A percentile compares a stretch with the other conserved stretches of the same genome.
These are phyloP conservation scores for Rhogogaster chlorosoma DNA, from an alignment of 2,888 invertebrate species.

Conservation along the genomic window DNA sequence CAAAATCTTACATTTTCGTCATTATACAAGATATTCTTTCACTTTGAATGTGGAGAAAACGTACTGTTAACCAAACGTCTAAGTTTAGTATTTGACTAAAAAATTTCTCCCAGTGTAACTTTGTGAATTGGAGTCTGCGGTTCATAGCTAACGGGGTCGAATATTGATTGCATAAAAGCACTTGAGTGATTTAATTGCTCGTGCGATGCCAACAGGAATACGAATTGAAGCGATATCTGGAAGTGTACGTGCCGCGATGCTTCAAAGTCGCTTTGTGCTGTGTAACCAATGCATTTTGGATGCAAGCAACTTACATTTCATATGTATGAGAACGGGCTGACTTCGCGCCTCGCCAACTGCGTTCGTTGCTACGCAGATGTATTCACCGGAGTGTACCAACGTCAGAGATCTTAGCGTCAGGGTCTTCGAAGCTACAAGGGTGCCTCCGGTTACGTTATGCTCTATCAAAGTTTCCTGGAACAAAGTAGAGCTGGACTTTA, in stretches of 20 bases:
- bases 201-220: background rate
- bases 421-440: slow-evolving; percentile 84
- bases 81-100: too few species aligned
- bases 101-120: too few species aligned
- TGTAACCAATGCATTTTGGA: slow-evolving; percentile 43
- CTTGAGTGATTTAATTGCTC: slow-evolving; percentile 17
- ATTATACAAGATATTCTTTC: too few species aligned
- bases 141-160: background rate
- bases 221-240: background rate
- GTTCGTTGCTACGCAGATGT: slow-evolving; percentile 90
- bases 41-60: too few species aligned
- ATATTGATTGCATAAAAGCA: background rate
- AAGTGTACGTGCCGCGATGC: background rate
- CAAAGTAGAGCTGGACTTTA: background rate
- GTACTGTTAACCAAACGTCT: too few species aligned
- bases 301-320: slow-evolving; percentile 86
- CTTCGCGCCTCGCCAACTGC: slow-evolving; percentile 90
- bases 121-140: background rate
- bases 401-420: slow-evolving; percentile 85
- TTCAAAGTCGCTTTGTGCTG: background rate
- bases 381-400: slow-evolving; percentile 87
- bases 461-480: slow-evolving; percentile 83
- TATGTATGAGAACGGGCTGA: slow-evolving; percentile 85
- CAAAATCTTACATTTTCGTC: too few species aligned
- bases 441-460: slow-evolving; percentile 84